Evolutionary conservation across 2,888 invertebrate species (phyloP).

Genomic region (Tinea trinotella): DNA sequence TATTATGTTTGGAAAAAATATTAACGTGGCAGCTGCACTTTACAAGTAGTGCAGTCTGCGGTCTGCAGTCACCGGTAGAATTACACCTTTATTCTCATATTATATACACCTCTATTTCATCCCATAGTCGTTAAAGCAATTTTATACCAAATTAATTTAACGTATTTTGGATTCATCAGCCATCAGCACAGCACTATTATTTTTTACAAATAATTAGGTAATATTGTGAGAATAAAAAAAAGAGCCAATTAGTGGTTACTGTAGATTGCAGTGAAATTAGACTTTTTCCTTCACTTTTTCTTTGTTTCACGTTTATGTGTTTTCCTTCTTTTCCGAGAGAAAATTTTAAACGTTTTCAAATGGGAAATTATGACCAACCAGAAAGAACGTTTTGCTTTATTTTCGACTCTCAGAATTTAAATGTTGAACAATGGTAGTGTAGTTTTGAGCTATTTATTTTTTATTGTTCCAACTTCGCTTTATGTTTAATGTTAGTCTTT

Average conservation of each 20-base stretch:
- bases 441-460: conserved; percentile 1
- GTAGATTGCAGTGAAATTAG: conserved; percentile 5
- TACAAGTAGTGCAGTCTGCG: too few relatives aligned
- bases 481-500: not conserved
- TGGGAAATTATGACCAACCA: conserved; percentile 9
- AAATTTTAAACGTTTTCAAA: conserved; percentile 8
- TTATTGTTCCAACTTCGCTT: not conserved
- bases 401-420: conserved; percentile 4
- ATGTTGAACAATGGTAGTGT: conserved; percentile 9
- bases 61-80: too few relatives aligned
- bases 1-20: too few relatives aligned
- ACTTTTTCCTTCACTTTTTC: conserved; percentile 6
- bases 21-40: too few relatives aligned
- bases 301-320: conserved; percentile 12
- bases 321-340: conserved; percentile 7
- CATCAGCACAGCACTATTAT: too few relatives aligned
- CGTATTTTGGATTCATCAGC: too few relatives aligned
- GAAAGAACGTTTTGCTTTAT: conserved; percentile 5
- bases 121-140: too few relatives aligned
- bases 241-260: conserved; percentile 7
- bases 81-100: too few relatives aligned
- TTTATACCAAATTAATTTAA: too few relatives aligned
- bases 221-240: not conserved
- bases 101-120: too few relatives aligned
- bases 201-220: not conserved